phyloP scores from a whole-genome alignment of 2,797 vertebrate species.

The Epinephelus malabaricus region DNA sequence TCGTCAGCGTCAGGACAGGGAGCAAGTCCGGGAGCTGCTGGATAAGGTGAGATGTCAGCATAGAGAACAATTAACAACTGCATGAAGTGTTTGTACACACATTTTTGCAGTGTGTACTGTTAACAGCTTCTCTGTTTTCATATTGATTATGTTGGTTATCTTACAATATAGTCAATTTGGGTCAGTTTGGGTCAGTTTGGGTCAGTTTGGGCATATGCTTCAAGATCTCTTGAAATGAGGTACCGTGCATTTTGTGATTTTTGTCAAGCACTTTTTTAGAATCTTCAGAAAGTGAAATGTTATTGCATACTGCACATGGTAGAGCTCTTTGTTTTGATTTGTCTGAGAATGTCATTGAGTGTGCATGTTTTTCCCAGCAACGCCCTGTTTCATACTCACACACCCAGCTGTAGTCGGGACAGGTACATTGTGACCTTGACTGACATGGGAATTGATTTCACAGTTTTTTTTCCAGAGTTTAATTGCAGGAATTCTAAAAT shows the following conservation, averaged over 20 bases:
- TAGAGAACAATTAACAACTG: not conserved
- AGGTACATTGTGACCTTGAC: not conserved
- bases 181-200: no score
- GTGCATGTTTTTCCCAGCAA: conserved; percentile 17
- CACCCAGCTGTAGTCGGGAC: conserved; percentile 15
- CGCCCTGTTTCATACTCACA: conserved; percentile 28
- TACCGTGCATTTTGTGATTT: not conserved
- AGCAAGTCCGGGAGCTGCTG: conserved; percentile 84
- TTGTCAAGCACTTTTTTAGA: not conserved
- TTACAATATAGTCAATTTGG: not conserved
- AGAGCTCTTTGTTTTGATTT: not conserved
- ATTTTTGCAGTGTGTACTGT: not conserved
- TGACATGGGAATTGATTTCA: not conserved
- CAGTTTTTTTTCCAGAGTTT: not conserved
- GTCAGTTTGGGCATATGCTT: not conserved
- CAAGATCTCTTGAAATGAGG: not conserved
- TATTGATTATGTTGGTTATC: not conserved
- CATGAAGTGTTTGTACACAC: not conserved
- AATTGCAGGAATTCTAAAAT: not conserved
- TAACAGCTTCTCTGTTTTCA: not conserved
- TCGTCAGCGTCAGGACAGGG: conserved; percentile 68
- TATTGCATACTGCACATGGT: not conserved
- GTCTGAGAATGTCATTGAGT: not conserved
- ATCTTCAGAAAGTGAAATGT: not conserved
- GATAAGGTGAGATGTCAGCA: conserved; percentile 69